Evolutionary conservation across 2,888 invertebrate species (phyloP), one percentile per base, ranked within the genome.

Genomic region (Harmothoe impar): DNA sequence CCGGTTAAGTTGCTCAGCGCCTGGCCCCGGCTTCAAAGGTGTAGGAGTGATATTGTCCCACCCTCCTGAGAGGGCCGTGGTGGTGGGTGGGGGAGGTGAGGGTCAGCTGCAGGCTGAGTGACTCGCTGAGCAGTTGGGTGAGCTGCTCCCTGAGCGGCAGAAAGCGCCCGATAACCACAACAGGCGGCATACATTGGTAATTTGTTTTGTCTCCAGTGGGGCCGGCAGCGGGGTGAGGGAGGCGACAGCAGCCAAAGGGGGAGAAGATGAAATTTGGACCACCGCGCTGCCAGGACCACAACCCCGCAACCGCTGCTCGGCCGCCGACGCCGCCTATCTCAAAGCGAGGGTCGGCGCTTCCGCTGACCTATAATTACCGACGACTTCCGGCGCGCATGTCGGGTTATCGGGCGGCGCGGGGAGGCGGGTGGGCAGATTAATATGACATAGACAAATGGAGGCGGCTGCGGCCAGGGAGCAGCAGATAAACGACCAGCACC

Each of bases 381-480:
- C 84, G n/a, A 23, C 84, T 43, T 84, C 43, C 84, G 84, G 84
- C 43, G 51, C n/a, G 43, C 25, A 84, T n/a, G 84, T 29, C 29
- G 52, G 84, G 84, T 84, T 84, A 84, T 84, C 84, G 84, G 77
- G 29, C 17, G 29, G 77, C 25, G 29, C 29, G 25, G 77, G 77
- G 25, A 10, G 77, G 31, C 77, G 77, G 25, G 62, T n/a, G 31
- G 17, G 29, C 77, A 84, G 84, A 84, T 84, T 84, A 84, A 84
- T 84, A 84, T 84, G 84, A 84, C 84, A 84, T 29, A 84, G 84
- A 84, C 84, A 84, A 84, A 84, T 84, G 84, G 84, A 84, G 84
- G 84, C 84, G 84, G 17, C 31, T 84, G 84, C 52, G 25, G 52
- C 17, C 84, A 20, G 84, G 84, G 33, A 23, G 31, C 77, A 20